phyloP scores from a whole-genome alignment of 1,140 invertebrate species.

The Contarinia nasturtii region DNA sequence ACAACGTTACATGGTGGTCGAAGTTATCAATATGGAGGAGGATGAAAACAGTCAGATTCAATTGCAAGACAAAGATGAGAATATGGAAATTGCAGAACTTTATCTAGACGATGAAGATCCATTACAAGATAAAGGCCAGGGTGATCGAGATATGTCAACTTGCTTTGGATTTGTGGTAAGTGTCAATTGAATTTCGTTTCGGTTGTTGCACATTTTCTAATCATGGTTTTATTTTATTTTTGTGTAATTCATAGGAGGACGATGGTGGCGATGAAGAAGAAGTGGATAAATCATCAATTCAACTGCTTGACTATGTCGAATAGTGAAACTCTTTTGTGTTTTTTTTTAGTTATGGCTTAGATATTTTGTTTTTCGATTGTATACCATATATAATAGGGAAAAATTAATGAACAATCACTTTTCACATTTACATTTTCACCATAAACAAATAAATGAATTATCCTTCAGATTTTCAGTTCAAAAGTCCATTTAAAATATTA shows the following conservation, averaged over 20 bases:
- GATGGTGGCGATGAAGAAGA: neutral
- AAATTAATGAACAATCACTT: too few species aligned
- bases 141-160: slow-evolving; percentile 47
- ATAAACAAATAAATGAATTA: too few species aligned
- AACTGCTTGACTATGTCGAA: too few species aligned
- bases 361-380: too few species aligned
- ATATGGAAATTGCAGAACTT: slow-evolving; percentile 9
- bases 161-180: slow-evolving; percentile 75
- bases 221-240: neutral
- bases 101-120: neutral
- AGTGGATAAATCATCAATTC: neutral
- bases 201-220: neutral
- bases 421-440: too few species aligned
- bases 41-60: slow-evolving; percentile 28
- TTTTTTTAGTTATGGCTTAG: too few species aligned
- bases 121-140: neutral
- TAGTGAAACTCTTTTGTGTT: too few species aligned
- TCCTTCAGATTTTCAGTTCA: too few species aligned
- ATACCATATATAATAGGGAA: too few species aligned
- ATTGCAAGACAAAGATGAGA: slow-evolving; percentile 10
- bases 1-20: slow-evolving; percentile 68
- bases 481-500: too few species aligned
- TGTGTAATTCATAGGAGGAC: neutral
- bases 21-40: slow-evolving; percentile 59
- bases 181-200: slow-evolving; percentile 7